Conservation (phyloP, 2,113 vertebrate genomes). For the Eulemur macaco region DNA sequence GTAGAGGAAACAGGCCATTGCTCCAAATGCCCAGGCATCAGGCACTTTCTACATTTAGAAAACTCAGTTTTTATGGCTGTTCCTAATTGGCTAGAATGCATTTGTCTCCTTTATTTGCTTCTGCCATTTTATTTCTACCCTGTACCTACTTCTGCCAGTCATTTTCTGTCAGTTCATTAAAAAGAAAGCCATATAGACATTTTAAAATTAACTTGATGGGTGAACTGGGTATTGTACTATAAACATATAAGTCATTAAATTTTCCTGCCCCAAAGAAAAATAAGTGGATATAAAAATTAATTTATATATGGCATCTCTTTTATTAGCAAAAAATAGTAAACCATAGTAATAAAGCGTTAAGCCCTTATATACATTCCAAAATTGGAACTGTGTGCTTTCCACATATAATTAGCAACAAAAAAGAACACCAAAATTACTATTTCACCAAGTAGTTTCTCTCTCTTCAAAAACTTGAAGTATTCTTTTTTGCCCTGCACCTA, state of each 20-base stretch:
- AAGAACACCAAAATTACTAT: background rate
- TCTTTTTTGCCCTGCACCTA: background rate
- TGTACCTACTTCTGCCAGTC: background rate
- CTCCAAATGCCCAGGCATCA: background rate
- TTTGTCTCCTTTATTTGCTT: background rate
- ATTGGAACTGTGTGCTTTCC: background rate
- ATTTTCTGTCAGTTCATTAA: slow-evolving; percentile 17
- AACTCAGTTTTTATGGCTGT: background rate
- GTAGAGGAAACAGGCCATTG: background rate
- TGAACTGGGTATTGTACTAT: background rate
- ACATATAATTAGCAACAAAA: background rate
- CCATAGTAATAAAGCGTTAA: background rate
- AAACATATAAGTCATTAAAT: background rate
- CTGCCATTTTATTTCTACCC: background rate
- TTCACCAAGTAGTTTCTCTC: background rate
- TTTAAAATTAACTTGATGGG: slow-evolving; percentile 28
- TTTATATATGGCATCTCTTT: background rate
- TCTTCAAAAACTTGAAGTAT: background rate
- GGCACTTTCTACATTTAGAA: background rate
- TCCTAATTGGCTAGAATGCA: background rate
- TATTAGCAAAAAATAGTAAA: slow-evolving; percentile 15
- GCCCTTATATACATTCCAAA: background rate
- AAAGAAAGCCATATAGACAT: slow-evolving; percentile 1
- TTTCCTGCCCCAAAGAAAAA: slow-evolving; percentile 15
- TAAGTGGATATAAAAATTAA: slow-evolving; percentile 7